Base-by-base conservation (phyloP, 2,113 vertebrate species). In the Nycticryphes semicollaris region DNA sequence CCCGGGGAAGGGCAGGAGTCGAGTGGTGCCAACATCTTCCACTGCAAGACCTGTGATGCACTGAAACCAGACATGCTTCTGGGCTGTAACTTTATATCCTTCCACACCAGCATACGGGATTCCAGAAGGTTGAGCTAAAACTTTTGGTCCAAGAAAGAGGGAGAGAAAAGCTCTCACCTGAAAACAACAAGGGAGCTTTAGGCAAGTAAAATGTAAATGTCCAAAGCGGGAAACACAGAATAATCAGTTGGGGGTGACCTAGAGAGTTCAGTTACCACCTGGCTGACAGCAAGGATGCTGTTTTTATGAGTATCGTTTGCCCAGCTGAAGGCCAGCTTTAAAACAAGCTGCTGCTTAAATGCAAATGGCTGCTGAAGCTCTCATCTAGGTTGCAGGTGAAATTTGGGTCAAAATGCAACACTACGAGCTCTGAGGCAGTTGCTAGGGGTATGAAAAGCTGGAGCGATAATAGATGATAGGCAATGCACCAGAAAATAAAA, bases 81-180 rank as follows among this genome's bases (percentile, higher is more conserved):
- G 51, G 23, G 70, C 27, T 56, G n/a, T 22, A n/a, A 51, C 53
- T 60, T 37, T 16, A 37, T 7, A 23, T 8, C 19, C 19, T 25
- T 51, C 37, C 1, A 3, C 11, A 17, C 7, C n/a, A 28, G 51
- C 8, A 31, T 6, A 10, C 0, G 24, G n/a, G 74, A 33, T 73
- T 45, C 37, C 10, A 43, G 48, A 57, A 41, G 17, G 41, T 27
- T 43, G 4, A 24, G 31, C 14, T 57, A 33, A 27, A 41, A 37
- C 12, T 75, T 56, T 41, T 33, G 48, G 22, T 56, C 41, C 39
- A 62, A 48, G 56, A 35, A 17, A 54, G 48, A 47, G 17, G 6
- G 24, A 56, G 47, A 60, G 47, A 39, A 74, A 30, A 48, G 35
- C 10, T 68, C 47, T 48, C 12, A 41, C 12, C 47, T 43, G 41